Evolutionary conservation across 2,888 invertebrate genomes (phyloP), one percentile per base, ranked within the genome.

Genomic region (Danaus chrysippus): DNA sequence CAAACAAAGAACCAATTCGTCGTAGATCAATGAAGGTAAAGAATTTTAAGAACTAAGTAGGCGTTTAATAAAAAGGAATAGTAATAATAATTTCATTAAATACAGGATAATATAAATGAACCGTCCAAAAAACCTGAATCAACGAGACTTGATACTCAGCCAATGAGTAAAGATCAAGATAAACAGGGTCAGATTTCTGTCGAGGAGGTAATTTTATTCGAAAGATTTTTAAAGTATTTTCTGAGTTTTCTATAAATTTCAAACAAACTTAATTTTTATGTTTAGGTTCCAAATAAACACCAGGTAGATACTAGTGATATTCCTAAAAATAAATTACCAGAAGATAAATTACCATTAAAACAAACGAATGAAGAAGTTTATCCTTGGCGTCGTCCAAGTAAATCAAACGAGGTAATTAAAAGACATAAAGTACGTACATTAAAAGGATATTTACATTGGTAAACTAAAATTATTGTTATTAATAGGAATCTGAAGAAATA

Each of bases 401-500:
- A 71, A 68, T 41, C 66, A 57, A 68, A 59, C 59, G 67, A 71
- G 70, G 69, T 73, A 66, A 58, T 41, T 67, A 2, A 49, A 49
- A 11, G 10, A 10, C 1, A 10, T 17, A 15, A 17, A 17, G 17
- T 49, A 8, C 23, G 8, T 34, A 34, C 23, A 34, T 1, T 34
- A 6, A 34, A 34, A 34, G 23, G 2, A 34, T 34, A 34, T 34
- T 34, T 3, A 34, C 23, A 34, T 34, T 34, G 8, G 23, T 34
- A 34, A 5, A 34, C 23, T 46, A 46, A n/a, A 9, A 46, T n/a
- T 13, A n/a, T 13, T 17, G 10, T 49, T 49, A 49, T 11, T 69
- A 64, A 54, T 81, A 81, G 81, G 79, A 73, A 62, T 62, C 70
- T 42, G 77, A 79, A 42, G 77, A 77, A 62, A 70, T 74, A 65